A percentile compares a stretch with the other conserved stretches of the same genome.
Conservation (phyloP, 37 sponge, comb jelly and placozoan species). For the Chondrilla cf. caribensis region DNA sequence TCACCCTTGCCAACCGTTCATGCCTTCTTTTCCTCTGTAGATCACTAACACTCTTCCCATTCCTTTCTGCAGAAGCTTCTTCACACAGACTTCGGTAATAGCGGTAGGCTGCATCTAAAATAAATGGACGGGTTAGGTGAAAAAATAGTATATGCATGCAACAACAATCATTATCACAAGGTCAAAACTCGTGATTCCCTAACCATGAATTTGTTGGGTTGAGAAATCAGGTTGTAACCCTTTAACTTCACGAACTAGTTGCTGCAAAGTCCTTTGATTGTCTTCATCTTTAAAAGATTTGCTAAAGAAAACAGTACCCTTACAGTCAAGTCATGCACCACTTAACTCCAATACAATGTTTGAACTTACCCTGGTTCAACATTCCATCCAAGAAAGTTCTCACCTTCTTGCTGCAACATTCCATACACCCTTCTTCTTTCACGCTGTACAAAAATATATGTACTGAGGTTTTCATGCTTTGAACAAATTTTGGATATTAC, state of each 20-base stretch:
- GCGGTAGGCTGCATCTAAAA: not conserved
- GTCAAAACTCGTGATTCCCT: not conserved
- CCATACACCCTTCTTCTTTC: not conserved
- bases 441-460: not conserved
- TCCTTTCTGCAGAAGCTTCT: not conserved
- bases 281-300: not conserved
- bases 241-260: not conserved
- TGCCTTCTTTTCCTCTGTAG: not conserved
- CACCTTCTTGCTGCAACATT: not conserved
- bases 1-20: not conserved
- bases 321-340: too few species aligned
- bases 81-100: not conserved
- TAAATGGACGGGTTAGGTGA: not conserved
- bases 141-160: too few species aligned
- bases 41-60: not conserved
- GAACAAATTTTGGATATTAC: too few species aligned
- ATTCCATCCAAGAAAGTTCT: not conserved
- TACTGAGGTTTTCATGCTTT: too few species aligned
- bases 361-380: not conserved
- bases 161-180: not conserved
- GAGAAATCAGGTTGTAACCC: not conserved
- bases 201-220: not conserved
- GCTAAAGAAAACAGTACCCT: not conserved
- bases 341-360: too few species aligned
- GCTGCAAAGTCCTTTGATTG: not conserved